A percentile compares a stretch with the other conserved stretches of the same genome.
Conservation (phyloP, 1,140 invertebrate genomes). For the Euura saliciscinereae region DNA sequence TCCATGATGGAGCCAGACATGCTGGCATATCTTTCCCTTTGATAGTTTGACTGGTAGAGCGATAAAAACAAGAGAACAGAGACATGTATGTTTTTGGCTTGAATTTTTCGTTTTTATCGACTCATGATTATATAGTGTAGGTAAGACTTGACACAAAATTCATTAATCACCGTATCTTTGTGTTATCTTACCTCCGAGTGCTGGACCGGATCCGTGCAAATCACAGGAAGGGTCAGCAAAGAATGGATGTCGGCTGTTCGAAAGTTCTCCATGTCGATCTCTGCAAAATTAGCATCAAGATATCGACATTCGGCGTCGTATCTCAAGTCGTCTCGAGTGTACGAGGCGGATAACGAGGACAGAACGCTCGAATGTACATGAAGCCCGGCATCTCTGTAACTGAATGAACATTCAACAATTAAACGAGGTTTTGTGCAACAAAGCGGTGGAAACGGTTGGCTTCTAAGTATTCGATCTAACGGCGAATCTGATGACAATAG, state of each 20-base stretch:
- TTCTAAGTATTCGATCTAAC: not conserved
- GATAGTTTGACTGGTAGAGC: conserved; percentile 66
- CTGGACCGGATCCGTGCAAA: conserved; percentile 65
- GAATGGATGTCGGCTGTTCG: conserved; percentile 89
- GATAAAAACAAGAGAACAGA: conserved; percentile 54
- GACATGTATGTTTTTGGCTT: conserved; percentile 41
- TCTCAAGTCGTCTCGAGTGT: conserved; percentile 75
- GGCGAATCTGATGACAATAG: conserved; percentile 13
- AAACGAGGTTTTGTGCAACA: no score
- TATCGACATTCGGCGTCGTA: conserved; percentile 86
- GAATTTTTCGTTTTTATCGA: conserved; percentile 14
- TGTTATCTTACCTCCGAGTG: conserved; percentile 49
- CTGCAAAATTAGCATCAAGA: conserved; percentile 89
- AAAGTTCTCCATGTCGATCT: conserved; percentile 95
- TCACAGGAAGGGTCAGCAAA: conserved; percentile 77
- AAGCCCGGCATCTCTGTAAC: conserved; percentile 77
- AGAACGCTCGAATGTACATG: conserved; percentile 79
- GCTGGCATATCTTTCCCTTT: conserved; percentile 82
- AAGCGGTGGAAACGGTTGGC: no score
- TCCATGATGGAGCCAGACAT: conserved; percentile 81
- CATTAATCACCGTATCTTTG: not conserved
- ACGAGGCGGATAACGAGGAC: conserved; percentile 79
- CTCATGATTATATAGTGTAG: not conserved
- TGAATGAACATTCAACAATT: conserved; percentile 48
- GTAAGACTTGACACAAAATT: conserved; percentile 12